Evolutionary conservation across 1,140 invertebrate genomes (phyloP), one percentile per base, ranked within the genome.

Genomic region (Thereuonema tuberculata): DNA sequence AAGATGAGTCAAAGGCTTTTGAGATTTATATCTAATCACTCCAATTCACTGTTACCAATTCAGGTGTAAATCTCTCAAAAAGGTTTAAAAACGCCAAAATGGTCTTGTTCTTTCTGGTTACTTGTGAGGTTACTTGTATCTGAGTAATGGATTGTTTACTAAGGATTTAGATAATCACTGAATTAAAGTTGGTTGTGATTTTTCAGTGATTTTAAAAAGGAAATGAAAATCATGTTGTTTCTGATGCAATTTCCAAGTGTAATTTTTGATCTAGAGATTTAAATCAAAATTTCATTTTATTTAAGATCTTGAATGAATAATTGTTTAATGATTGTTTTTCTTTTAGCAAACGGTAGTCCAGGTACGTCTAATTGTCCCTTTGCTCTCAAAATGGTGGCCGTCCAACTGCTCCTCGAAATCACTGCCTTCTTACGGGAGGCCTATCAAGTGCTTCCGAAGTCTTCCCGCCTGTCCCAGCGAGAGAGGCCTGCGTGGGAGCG

Each of bases 401-500:
- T 93, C 71, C 83, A 93, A 43, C 76, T 99, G 2, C 78, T 99
- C 2, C 80, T 92, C 65, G 96, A 99, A 79, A 95, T 99, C 27
- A 99, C 96, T 0, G 84, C 93, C 0, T 99, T 98, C 72, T 74
- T 99, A 23, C 76, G 97, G 17, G 97, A 99, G 75, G 97, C 93
- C 0, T 98, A 97, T 72, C 77, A 89, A 67, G 72, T 76, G 61
- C 67, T 83, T 50, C 80, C 76, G 17, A 68, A 70, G 52, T 64
- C 62, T 9, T 62, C 59, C 25, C 63, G 68, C 2, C 56, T 62
- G 20, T 66, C 65, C 28, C 63, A 27, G 58, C 56, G 50, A 54
- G 56, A 63, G 61, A 62, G 62, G 63, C 62, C 50, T 60, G 31
- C 59, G 66, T 66, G 65, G 67, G 69, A 64, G 70, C 70, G 77